Percentiles rank a stretch among this genome's conserved stretches.
These are phyloP conservation scores for Glaucopsyche alexis DNA, from an alignment of 2,888 invertebrate species.

Conservation along the genomic window DNA sequence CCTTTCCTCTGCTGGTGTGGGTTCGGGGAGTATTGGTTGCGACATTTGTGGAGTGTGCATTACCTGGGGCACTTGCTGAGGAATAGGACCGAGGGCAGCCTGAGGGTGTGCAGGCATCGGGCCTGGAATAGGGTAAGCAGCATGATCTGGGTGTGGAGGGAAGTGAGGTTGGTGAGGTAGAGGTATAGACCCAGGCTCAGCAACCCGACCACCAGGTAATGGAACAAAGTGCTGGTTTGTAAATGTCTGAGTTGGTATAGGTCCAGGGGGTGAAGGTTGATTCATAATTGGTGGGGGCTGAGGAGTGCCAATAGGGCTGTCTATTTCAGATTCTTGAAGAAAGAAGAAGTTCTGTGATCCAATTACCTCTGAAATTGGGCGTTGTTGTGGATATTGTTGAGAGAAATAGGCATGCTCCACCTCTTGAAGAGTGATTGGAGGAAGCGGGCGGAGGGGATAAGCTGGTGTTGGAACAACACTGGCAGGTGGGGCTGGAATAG, in stretches of 20 bases:
- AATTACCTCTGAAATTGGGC: constrained; percentile 87
- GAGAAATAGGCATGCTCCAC: constrained; percentile 83
- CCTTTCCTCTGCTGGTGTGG: constrained; percentile 44
- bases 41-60: constrained; percentile 42
- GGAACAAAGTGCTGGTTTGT: constrained; percentile 89
- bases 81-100: constrained; percentile 37
- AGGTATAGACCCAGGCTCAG: constrained; percentile 78
- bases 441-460: constrained; percentile 77
- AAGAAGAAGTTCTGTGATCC: constrained; percentile 89
- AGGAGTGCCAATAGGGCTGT: constrained; percentile 83
- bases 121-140: constrained; percentile 68
- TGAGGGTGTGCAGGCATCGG: constrained; percentile 47
- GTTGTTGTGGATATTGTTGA: constrained; percentile 77
- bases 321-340: constrained; percentile 94
- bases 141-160: constrained; percentile 76
- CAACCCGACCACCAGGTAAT: constrained; percentile 68
- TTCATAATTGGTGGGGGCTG: constrained; percentile 67
- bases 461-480: constrained; percentile 77
- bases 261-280: constrained; percentile 63
- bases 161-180: constrained; percentile 78
- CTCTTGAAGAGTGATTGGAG: constrained; percentile 80
- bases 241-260: constrained; percentile 90
- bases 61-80: constrained; percentile 42
- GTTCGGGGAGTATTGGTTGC: constrained; percentile 43
- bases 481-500: constrained; percentile 73